These are phyloP conservation scores for Caenorhabditis sp. DNA, from an alignment of 2,888 invertebrate genomes.

Conservation along the genomic window DNA sequence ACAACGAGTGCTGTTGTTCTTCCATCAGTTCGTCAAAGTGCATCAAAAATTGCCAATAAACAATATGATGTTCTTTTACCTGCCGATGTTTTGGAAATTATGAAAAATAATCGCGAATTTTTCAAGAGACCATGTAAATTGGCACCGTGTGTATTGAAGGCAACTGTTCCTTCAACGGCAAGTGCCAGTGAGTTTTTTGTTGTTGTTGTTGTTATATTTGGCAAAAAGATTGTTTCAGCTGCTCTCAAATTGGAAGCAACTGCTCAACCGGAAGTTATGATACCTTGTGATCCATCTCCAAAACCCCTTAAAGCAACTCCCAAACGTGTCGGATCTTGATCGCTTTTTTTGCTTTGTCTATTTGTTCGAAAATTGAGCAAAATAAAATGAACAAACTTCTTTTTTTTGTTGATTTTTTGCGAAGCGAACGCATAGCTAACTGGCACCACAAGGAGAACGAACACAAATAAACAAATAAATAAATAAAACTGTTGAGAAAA, in stretches of 20 bases:
- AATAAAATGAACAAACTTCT: not conserved
- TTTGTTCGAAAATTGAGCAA: not conserved
- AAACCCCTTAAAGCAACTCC: constrained; percentile 54
- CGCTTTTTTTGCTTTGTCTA: not conserved
- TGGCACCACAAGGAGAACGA: not conserved
- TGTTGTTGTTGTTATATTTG: no score
- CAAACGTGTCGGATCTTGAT: constrained; percentile 47
- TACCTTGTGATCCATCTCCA: constrained; percentile 50
- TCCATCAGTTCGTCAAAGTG: not conserved
- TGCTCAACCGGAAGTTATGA: constrained; percentile 37
- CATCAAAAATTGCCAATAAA: constrained; percentile 24
- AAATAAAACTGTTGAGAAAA: not conserved
- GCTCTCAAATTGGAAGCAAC: constrained; percentile 14
- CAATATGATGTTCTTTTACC: constrained; percentile 44
- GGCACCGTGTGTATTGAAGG: constrained; percentile 40
- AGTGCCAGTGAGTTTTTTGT: not conserved
- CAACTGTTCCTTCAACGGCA: not conserved
- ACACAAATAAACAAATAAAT: not conserved
- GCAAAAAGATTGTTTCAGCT: not conserved
- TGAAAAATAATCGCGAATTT: constrained; percentile 51
- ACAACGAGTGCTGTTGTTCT: not conserved
- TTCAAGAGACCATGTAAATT: constrained; percentile 35
- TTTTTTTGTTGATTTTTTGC: not conserved
- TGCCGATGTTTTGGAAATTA: constrained; percentile 54
- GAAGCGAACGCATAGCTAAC: not conserved